Evolutionary conservation across 2,797 vertebrate genomes (phyloP).

Genomic region (Epinephelus awoara): DNA sequence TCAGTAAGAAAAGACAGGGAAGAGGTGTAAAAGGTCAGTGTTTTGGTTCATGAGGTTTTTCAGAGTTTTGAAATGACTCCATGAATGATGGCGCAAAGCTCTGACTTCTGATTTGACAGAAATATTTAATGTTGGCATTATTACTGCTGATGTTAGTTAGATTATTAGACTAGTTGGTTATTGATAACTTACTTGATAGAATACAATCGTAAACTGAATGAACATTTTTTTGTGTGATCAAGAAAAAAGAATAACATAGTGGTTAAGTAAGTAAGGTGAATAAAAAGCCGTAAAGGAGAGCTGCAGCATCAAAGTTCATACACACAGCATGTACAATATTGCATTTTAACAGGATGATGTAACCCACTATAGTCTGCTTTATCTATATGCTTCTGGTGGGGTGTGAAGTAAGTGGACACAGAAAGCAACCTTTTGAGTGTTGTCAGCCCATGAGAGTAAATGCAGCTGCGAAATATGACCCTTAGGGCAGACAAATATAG

Average conservation of each 20-base stretch:
- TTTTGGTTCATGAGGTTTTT: constrained; percentile 8
- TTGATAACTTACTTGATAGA: not conserved
- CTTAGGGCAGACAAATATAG: accelerated
- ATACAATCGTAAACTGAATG: not conserved
- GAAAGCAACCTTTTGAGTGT: no score
- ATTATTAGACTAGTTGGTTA: not conserved
- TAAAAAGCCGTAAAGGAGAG: not conserved
- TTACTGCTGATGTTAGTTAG: not conserved
- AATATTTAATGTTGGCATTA: not conserved
- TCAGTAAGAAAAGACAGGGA: constrained; percentile 52
- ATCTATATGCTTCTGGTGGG: no score
- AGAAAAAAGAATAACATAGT: not conserved
- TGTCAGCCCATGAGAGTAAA: no score
- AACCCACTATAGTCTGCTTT: no score
- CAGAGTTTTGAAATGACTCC: constrained; percentile 8
- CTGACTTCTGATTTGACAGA: not conserved
- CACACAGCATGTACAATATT: no score
- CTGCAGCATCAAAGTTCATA: no score
- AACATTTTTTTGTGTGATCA: not conserved
- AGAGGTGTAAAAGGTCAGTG: constrained; percentile 12
- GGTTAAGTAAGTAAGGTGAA: not conserved
- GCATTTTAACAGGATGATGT: no score
- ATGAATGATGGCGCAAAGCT: not conserved
- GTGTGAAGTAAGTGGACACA: no score
- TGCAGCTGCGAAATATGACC: not conserved